phyloP scores from a whole-genome alignment of 92 coral and sea anemone genomes.

The Desmophyllum pertusum region DNA sequence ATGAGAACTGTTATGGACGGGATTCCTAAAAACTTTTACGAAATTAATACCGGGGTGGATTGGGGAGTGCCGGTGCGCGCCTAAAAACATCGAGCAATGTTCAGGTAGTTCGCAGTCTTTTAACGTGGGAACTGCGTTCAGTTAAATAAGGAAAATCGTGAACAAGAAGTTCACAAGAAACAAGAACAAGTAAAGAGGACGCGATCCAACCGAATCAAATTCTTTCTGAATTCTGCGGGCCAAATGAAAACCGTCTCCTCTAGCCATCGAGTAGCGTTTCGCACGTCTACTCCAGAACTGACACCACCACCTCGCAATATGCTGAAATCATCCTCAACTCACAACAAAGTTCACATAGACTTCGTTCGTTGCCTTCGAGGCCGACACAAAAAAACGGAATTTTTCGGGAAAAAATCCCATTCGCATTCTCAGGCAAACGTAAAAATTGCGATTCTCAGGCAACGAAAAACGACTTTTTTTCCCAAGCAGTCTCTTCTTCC shows the following conservation, averaged over 20 bases:
- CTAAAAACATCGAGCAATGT: slow-evolving; percentile 25
- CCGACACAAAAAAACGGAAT: no score
- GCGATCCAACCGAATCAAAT: not conserved
- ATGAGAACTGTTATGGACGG: slow-evolving; percentile 16
- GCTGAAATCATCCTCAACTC: slow-evolving; percentile 83
- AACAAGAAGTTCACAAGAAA: no score
- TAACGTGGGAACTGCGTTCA: slow-evolving; percentile 49
- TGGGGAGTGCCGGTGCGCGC: slow-evolving; percentile 30
- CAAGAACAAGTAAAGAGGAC: not conserved
- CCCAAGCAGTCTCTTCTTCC: slow-evolving; percentile 36
- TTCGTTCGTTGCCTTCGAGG: slow-evolving; percentile 70
- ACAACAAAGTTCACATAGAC: slow-evolving; percentile 56
- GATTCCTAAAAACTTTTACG: slow-evolving; percentile 84
- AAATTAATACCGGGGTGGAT: slow-evolving; percentile 87
- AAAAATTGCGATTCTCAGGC: no score
- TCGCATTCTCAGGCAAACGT: slow-evolving; percentile 68
- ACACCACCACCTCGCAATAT: slow-evolving; percentile 69
- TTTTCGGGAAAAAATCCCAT: slow-evolving; percentile 96
- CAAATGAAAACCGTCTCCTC: slow-evolving; percentile 26
- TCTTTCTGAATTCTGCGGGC: no score
- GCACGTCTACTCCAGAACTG: slow-evolving; percentile 29
- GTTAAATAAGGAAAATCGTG: slow-evolving; percentile 20
- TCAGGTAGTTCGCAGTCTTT: slow-evolving; percentile 60
- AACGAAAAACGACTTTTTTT: no score
- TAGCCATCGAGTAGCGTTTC: no score